Percentiles rank a stretch among this genome's conserved stretches.
Conservation (phyloP, 2,888 invertebrate species). For the Auanema freiburgensis region DNA sequence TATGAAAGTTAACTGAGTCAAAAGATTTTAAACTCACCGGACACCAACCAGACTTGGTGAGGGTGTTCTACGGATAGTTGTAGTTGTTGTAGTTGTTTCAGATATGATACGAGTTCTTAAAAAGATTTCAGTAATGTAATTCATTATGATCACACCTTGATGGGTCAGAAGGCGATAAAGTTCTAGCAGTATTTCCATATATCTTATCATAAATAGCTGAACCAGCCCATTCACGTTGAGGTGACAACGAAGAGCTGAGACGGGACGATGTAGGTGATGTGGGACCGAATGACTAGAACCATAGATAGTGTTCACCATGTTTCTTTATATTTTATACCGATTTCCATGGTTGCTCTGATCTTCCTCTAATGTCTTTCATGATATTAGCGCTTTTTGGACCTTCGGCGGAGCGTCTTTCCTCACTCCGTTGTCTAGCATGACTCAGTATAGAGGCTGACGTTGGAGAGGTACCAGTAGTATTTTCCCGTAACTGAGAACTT, state of each 20-base stretch:
- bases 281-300: conserved; percentile 30
- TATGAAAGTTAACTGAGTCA: neutral
- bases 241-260: conserved; percentile 36
- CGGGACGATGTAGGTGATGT: conserved; percentile 24
- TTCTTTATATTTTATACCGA: conserved; percentile 22
- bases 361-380: conserved; percentile 30
- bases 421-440: conserved; percentile 39
- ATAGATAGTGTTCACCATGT: conserved; percentile 3
- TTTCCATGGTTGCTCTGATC: conserved; percentile 40
- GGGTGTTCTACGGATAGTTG: conserved; percentile 32
- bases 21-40: neutral
- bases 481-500: conserved; percentile 29
- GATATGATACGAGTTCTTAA: conserved; percentile 34
- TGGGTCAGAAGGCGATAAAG: conserved; percentile 16
- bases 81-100: conserved; percentile 33
- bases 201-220: conserved; percentile 35
- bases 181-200: conserved; percentile 33
- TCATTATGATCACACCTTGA: conserved; percentile 5
- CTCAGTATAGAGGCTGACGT: conserved; percentile 45
- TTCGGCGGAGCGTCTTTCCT: conserved; percentile 15
- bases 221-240: conserved; percentile 37
- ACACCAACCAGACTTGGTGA: conserved; percentile 24
- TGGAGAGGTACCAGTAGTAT: conserved; percentile 42
- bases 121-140: neutral
- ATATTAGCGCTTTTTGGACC: conserved; percentile 33